Evolutionary conservation across 2,888 invertebrate genomes (phyloP).

Genomic region (Hesperia comma): DNA sequence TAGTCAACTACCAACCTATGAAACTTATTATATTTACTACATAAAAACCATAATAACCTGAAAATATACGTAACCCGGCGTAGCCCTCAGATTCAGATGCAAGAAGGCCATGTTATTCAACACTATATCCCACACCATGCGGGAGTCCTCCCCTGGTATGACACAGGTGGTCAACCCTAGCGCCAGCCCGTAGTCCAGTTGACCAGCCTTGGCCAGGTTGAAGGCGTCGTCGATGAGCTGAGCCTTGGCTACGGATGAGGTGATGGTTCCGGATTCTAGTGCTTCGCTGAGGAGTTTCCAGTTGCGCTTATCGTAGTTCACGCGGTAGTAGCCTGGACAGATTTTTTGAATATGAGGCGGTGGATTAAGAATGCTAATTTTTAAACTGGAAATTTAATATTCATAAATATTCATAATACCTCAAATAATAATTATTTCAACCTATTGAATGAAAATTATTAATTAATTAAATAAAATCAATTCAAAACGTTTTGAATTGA

Average conservation of each 20-base stretch:
- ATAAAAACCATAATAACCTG: slow-evolving; percentile 54
- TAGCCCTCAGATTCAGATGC: slow-evolving; percentile 73
- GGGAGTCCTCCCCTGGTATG: slow-evolving; percentile 83
- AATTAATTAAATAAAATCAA: no score
- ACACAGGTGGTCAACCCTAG: slow-evolving; percentile 86
- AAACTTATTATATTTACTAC: no score
- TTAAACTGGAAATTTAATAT: no score
- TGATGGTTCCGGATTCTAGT: slow-evolving; percentile 76
- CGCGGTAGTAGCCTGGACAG: slow-evolving; percentile 81
- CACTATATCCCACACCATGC: slow-evolving; percentile 87
- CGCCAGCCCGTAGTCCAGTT: slow-evolving; percentile 84
- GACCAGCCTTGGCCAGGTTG: slow-evolving; percentile 84
- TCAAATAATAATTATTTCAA: no score
- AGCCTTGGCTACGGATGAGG: slow-evolving; percentile 85
- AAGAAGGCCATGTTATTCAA: slow-evolving; percentile 82
- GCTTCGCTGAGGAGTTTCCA: slow-evolving; percentile 81
- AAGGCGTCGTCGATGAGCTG: slow-evolving; percentile 90
- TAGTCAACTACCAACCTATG: no score
- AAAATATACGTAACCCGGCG: slow-evolving; percentile 79
- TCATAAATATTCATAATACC: no score
- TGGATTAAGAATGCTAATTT: no score
- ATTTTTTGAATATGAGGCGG: no score
- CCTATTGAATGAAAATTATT: no score
- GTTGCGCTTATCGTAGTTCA: slow-evolving; percentile 85
- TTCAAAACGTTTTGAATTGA: no score